A percentile compares a stretch with the other conserved stretches of the same genome.
Conservation (phyloP, 2,797 vertebrate species). For the Lateolabrax maculatus region DNA sequence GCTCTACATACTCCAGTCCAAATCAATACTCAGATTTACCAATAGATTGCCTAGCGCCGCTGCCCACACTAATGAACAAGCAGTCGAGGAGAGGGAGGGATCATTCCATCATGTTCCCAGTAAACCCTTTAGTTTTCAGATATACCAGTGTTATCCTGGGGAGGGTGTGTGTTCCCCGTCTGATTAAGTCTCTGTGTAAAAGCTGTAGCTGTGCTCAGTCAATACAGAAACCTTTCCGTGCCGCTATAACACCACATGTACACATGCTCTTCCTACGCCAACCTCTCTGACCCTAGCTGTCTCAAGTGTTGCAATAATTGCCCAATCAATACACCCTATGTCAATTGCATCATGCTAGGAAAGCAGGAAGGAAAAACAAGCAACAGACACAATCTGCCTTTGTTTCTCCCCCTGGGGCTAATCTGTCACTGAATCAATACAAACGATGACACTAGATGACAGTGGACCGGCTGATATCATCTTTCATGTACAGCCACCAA, state of each 20-base stretch:
- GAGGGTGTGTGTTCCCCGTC: conserved; percentile 50
- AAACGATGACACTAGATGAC: conserved; percentile 77
- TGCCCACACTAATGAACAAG: conserved; percentile 77
- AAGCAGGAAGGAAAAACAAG: conserved; percentile 72
- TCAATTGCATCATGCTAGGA: conserved; percentile 76
- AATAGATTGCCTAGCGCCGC: conserved; percentile 67
- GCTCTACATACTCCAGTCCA: conserved; percentile 52
- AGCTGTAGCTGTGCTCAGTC: conserved; percentile 38
- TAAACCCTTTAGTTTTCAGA: conserved; percentile 61
- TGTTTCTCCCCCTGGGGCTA: conserved; percentile 53
- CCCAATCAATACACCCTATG: conserved; percentile 75
- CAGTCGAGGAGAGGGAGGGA: conserved; percentile 54
- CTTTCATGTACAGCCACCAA: conserved; percentile 70
- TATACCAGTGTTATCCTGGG: conserved; percentile 56
- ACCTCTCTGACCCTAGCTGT: conserved; percentile 66
- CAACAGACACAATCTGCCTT: conserved; percentile 56
- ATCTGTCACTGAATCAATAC: conserved; percentile 82
- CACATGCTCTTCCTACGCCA: conserved; percentile 41
- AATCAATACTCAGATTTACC: conserved; percentile 77
- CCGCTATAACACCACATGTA: conserved; percentile 46
- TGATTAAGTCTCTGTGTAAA: conserved; percentile 48
- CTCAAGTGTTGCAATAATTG: conserved; percentile 78
- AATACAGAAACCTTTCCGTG: conserved; percentile 62
- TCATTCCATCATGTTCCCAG: conserved; percentile 73
- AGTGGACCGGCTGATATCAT: conserved; percentile 72